A percentile compares a stretch with the other conserved stretches of the same genome.
These are phyloP conservation scores for Polypedilum pembai DNA, from an alignment of 1,140 invertebrate genomes.

Conservation along the genomic window DNA sequence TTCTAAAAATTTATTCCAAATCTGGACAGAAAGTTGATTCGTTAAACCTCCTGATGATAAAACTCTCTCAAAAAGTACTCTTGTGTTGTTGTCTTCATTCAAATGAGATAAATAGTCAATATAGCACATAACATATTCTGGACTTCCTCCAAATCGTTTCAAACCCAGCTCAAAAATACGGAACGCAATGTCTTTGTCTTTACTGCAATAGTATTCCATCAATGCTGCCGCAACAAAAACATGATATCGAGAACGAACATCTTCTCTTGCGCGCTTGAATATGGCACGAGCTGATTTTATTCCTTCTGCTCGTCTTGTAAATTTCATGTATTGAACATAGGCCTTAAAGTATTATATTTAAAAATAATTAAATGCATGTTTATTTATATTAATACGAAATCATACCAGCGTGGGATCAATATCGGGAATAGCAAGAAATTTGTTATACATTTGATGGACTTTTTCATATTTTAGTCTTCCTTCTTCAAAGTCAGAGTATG, in stretches of 20 bases:
- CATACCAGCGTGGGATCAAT: slow-evolving; percentile 90
- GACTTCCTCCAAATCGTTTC: slow-evolving; percentile 91
- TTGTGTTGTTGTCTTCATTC: slow-evolving; percentile 99
- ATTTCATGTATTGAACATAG: slow-evolving; percentile 99
- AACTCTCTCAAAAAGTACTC: slow-evolving; percentile 94
- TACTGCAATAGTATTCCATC: slow-evolving; percentile 99
- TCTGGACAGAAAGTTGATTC: slow-evolving; percentile 91
- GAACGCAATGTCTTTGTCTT: slow-evolving; percentile 97
- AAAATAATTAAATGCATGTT: slow-evolving; percentile 29
- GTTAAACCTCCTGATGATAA: slow-evolving; percentile 87
- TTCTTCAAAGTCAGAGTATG: slow-evolving; percentile 98
- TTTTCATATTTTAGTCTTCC: slow-evolving; percentile 93
- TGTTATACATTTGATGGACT: slow-evolving; percentile 94
- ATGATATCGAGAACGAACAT: slow-evolving; percentile 76
- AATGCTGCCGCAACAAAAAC: slow-evolving; percentile 93
- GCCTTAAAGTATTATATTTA: slow-evolving; percentile 50
- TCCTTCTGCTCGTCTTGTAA: slow-evolving; percentile 91
- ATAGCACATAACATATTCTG: slow-evolving; percentile 92
- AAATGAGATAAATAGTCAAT: slow-evolving; percentile 97
- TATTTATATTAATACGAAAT: slow-evolving; percentile 31
- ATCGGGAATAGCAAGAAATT: slow-evolving; percentile 78
- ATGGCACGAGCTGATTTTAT: slow-evolving; percentile 92
- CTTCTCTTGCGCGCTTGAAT: slow-evolving; percentile 93
- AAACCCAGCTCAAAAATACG: slow-evolving; percentile 96
- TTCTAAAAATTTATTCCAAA: slow-evolving; percentile 97